Evolutionary conservation across 2,113 vertebrate species (phyloP), one percentile per base, ranked within the genome.

Genomic region (Scartelaos histophorus): DNA sequence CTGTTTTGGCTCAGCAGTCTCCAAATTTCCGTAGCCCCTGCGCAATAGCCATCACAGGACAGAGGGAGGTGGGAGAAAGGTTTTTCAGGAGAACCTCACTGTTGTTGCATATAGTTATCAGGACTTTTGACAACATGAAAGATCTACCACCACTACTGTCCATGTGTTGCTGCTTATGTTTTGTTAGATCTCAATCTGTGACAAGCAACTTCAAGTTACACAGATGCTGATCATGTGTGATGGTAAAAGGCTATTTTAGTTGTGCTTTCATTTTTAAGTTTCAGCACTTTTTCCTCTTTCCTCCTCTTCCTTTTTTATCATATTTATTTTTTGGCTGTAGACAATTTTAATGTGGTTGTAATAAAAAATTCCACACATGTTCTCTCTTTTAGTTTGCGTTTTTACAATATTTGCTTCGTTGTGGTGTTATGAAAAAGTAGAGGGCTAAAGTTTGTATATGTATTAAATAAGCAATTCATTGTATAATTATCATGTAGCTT

Each of bases 1-100:
- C 92, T 94, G 93, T 94, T 94, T 93, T 93, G 90, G 93, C 92
- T 94, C 92, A 81, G 92, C 90, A 91, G 92, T 90, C 92, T 92
- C 91, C 70, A 90, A 92, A 91, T 94, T 94, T 94, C 93, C 91
- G 89, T 93, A 87, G 91, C 93, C 88, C 85, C 88, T 90, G 83
- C 92, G 89, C 88, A 88, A 76, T 87, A 77, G 81, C 86, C 85
- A 86, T 84, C 73, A 82, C 60, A 76, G 67, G 78, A 64, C 73
- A 74, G 71, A 70, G 70, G 68, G 7, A 7, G 70, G 17, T 24
- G 16, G 17, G 61, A n/a, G 13, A 67, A 70, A 61, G 49, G 77
- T 60, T 84, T 73, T 69, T 71, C 7, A 11, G 79, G 83, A 65
- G 79, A 86, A 17, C 24, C 79, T 88, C 81, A 67, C 75, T 85